These are phyloP conservation scores for Chloropsis cyanopogon DNA, from an alignment of 2,113 vertebrate species.

Conservation along the genomic window DNA sequence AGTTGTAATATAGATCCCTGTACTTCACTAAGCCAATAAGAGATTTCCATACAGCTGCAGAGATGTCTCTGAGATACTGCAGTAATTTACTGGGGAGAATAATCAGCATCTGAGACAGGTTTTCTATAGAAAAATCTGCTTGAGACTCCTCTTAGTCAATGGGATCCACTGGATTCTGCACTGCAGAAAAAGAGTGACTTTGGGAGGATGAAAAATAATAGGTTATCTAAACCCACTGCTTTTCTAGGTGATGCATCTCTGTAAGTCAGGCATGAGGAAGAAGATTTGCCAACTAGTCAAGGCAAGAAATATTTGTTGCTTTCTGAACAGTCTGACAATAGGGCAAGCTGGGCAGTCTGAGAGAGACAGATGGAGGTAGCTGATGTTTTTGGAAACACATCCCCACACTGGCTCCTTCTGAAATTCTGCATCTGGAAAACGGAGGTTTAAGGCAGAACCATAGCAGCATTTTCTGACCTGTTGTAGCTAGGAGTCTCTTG, in stretches of 20 bases:
- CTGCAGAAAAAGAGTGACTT: neutral
- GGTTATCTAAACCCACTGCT: neutral
- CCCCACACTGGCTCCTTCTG: neutral
- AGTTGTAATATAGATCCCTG: neutral
- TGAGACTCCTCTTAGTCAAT: neutral
- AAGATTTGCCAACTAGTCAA: neutral
- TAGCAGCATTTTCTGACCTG: neutral
- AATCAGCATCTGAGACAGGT: neutral
- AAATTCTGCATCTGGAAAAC: constrained; percentile 26
- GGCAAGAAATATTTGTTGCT: neutral
- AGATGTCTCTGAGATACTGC: neutral
- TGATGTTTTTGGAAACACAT: neutral
- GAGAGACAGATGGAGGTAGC: neutral
- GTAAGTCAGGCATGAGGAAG: neutral
- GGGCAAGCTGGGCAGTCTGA: neutral
- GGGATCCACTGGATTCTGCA: neutral
- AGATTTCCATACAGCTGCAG: neutral
- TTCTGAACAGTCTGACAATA: neutral
- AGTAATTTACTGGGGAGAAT: neutral
- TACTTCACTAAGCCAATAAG: neutral
- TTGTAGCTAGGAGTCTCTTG: neutral
- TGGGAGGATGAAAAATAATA: neutral
- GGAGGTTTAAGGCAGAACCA: constrained; percentile 52
- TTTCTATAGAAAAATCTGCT: neutral
- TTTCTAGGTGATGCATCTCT: neutral